Base-by-base conservation (phyloP, 2,797 vertebrate species). In the Tarsius wallacei region DNA sequence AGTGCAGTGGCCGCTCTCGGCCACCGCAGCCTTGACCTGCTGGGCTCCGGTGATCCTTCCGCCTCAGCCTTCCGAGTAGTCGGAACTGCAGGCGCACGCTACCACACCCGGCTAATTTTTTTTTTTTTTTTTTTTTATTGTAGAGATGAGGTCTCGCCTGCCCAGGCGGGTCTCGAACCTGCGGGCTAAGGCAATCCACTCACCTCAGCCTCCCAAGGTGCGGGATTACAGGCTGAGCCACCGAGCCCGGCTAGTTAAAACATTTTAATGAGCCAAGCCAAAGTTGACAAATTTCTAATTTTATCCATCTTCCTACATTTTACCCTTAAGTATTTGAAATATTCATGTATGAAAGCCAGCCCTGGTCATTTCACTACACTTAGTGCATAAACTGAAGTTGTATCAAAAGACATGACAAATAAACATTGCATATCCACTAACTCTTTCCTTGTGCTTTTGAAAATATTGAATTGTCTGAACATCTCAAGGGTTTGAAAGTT, bases 221-320 rank as follows among this genome's bases (percentile, higher is more conserved):
- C 5, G 42, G 42, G 42, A 42, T 42, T 42, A 42, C 42, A 42
- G 42, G 5, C 42, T 42, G 42, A 42, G 42, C 42, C 42, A 42
- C 42, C 42, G 42, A 42, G 5, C 42, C 42, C 42, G 3, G 42
- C 42, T n/a, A n/a, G n/a, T 3, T 86, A 74, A 91, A 93, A 92
- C 31, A 86, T 61, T 59, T 93, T 87, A 80, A 74, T 82, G 61
- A 89, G 70, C 59, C 33, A 82, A 87, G 74, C 80, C 63, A 91
- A 81, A 95, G 8, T 49, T 86, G 85, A 83, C 1, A 59, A 14
- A 64, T 90, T 90, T 97, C 42, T 91, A 49, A 81, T 77, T 93
- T 73, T 94, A 63, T 15, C 49, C 9, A 2, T 84, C 55, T 96
- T 94, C 42, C 47, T 53, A 42, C 36, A 28, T 73, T 90, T 93